These are phyloP conservation scores for Sander vitreus DNA, from an alignment of 2,113 vertebrate genomes.

Conservation along the genomic window DNA sequence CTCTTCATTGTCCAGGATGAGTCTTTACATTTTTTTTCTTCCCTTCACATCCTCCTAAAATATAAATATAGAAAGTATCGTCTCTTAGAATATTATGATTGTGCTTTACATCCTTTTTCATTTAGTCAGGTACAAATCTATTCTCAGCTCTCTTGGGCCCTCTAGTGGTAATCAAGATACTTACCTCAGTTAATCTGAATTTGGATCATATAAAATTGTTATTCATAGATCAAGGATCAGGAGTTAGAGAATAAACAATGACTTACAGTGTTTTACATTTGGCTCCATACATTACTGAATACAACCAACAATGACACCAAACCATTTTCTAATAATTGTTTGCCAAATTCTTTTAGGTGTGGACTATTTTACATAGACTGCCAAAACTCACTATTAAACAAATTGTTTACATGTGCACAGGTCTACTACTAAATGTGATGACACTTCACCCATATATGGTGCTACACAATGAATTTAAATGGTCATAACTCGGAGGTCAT, in stretches of 20 bases:
- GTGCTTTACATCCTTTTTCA: neutral
- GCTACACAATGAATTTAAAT: too few species aligned
- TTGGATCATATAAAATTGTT: neutral
- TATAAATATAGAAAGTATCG: neutral
- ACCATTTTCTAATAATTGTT: neutral
- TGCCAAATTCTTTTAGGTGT: neutral
- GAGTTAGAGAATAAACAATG: neutral
- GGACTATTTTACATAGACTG: neutral
- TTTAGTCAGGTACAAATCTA: neutral
- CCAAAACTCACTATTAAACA: neutral
- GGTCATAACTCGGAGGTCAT: too few species aligned
- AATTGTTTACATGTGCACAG: neutral
- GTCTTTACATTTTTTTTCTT: neutral
- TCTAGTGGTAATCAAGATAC: conserved; percentile 41
- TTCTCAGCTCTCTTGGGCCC: conserved; percentile 27
- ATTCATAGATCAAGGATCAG: neutral
- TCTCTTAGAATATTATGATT: neutral
- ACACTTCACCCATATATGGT: too few species aligned
- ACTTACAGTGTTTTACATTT: neutral
- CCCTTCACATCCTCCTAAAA: neutral
- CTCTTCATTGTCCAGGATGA: neutral
- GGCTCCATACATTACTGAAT: neutral
- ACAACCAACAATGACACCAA: neutral
- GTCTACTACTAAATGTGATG: too few species aligned
- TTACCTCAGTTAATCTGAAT: neutral